These are phyloP conservation scores for Sitophilus oryzae DNA, from an alignment of 1,140 invertebrate species.

Conservation along the genomic window DNA sequence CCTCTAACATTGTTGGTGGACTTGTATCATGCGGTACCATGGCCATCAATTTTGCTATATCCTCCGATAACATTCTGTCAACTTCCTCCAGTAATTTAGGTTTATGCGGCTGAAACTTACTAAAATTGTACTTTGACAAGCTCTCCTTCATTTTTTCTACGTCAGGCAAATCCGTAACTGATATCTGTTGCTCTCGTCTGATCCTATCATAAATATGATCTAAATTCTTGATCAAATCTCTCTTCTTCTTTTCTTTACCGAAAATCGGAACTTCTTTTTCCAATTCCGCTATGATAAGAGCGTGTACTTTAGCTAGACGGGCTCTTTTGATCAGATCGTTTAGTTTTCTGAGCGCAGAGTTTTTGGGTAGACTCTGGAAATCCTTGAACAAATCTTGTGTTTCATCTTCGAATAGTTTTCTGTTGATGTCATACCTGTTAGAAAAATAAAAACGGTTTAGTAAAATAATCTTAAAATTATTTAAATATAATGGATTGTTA, in stretches of 20 bases:
- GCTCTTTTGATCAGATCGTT: slow-evolving; percentile 77
- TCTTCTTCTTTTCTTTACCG: slow-evolving; percentile 76
- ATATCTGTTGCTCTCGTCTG: slow-evolving; percentile 64
- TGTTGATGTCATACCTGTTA: slow-evolving; percentile 47
- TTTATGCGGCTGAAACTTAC: slow-evolving; percentile 65
- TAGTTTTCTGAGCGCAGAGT: slow-evolving; percentile 71
- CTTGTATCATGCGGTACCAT: slow-evolving; percentile 59
- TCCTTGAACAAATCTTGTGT: slow-evolving; percentile 71
- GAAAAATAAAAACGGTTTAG: background rate
- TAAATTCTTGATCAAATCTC: slow-evolving; percentile 77
- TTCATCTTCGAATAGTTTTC: slow-evolving; percentile 66
- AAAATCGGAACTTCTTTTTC: slow-evolving; percentile 54
- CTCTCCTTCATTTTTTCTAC: slow-evolving; percentile 72
- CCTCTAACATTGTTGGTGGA: slow-evolving; percentile 13
- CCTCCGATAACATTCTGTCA: slow-evolving; percentile 68
- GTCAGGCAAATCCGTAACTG: slow-evolving; percentile 71
- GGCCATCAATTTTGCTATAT: slow-evolving; percentile 67
- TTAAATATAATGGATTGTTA: too few relatives aligned
- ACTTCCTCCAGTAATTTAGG: slow-evolving; percentile 64
- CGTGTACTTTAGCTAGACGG: slow-evolving; percentile 73
- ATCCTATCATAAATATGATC: slow-evolving; percentile 63
- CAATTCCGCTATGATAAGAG: slow-evolving; percentile 77
- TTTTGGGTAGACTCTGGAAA: slow-evolving; percentile 64
- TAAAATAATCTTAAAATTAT: background rate
- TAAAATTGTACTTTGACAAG: slow-evolving; percentile 70